Evolutionary conservation across 2,888 invertebrate species (phyloP), one percentile per base, ranked within the genome.

Genomic region (Idaea straminata): DNA sequence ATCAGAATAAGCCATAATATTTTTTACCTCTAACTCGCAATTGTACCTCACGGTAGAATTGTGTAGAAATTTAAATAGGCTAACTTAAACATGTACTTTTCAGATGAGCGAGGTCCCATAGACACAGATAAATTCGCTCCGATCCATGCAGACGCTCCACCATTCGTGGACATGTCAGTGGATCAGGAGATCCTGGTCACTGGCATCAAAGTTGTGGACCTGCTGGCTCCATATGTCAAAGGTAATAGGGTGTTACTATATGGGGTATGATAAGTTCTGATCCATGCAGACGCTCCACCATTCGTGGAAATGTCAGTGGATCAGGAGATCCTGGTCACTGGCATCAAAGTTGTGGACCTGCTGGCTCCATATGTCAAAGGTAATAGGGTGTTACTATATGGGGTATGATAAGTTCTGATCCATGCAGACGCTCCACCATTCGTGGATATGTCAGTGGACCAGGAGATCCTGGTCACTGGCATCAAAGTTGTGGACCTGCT

Each of bases 201-300:
- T 0, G 90, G 93, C 74, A 98, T 98, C 79, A 98, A 98, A 85
- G 98, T 98, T 36, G 98, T 98, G 63, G 98, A 98, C 86, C 93
- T 98, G 4, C 93, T 98, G 61, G 98, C 98, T 57, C n/a, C n/a
- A n/a, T n/a, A n/a, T n/a, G n/a, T n/a, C n/a, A n/a, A n/a, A n/a
- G n/a, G n/a, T n/a, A n/a, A n/a, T n/a, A n/a, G n/a, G n/a, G n/a
- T n/a, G 25, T 25, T 25, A 25, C 25, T 25, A 25, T 25, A 25
- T 1, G 25, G 25, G 25, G 3, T 25, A 25, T 2, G 25, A 79
- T 94, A 92, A 74, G 96, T 97, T 4, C 89, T 97, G 0, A 98
- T 98, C 78, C 98, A 98, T n/a, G n/a, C n/a, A n/a, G n/a, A n/a
- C n/a, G n/a, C n/a, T n/a, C 98, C 98, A 3, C 97, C 96, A 76